These are phyloP conservation scores for Drosophila prostipennis DNA, from an alignment of 2,888 invertebrate species.

Conservation along the genomic window DNA sequence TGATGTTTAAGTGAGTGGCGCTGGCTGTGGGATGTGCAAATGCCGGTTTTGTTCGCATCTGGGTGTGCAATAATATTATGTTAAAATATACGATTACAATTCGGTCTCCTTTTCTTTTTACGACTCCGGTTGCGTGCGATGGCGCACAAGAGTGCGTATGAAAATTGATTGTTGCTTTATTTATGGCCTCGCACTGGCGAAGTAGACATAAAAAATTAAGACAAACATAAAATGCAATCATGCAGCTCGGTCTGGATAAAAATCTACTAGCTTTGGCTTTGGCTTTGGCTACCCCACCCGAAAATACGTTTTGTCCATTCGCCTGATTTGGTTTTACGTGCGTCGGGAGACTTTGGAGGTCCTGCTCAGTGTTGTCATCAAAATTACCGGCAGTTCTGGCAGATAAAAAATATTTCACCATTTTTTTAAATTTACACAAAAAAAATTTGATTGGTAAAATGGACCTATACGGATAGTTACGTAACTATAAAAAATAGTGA, in stretches of 20 bases:
- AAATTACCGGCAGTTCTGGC: too few species aligned
- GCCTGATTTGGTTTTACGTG: constrained; percentile 78
- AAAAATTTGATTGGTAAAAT: too few species aligned
- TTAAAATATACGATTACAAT: constrained; percentile 78
- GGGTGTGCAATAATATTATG: constrained; percentile 73
- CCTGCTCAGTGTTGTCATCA: constrained; percentile 9
- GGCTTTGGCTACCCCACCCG: too few species aligned
- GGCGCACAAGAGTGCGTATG: constrained; percentile 73
- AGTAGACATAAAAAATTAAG: constrained; percentile 78
- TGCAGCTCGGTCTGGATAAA: constrained; percentile 59
- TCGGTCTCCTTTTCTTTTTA: constrained; percentile 57
- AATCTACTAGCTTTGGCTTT: constrained; percentile 11
- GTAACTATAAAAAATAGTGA: too few species aligned
- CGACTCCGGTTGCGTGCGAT: constrained; percentile 54
- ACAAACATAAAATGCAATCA: constrained; percentile 79
- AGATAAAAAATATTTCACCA: too few species aligned
- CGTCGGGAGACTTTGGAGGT: constrained; percentile 52
- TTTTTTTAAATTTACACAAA: too few species aligned
- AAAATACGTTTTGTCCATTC: constrained; percentile 60
- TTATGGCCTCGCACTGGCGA: constrained; percentile 65
- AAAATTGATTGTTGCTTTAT: constrained; percentile 79
- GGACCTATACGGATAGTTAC: too few species aligned
- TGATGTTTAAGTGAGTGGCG: constrained; percentile 72
- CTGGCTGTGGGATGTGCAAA: constrained; percentile 15
- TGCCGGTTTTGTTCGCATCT: constrained; percentile 43